Conservation (phyloP, 2,888 invertebrate genomes). For the Salpingus planirostris region DNA sequence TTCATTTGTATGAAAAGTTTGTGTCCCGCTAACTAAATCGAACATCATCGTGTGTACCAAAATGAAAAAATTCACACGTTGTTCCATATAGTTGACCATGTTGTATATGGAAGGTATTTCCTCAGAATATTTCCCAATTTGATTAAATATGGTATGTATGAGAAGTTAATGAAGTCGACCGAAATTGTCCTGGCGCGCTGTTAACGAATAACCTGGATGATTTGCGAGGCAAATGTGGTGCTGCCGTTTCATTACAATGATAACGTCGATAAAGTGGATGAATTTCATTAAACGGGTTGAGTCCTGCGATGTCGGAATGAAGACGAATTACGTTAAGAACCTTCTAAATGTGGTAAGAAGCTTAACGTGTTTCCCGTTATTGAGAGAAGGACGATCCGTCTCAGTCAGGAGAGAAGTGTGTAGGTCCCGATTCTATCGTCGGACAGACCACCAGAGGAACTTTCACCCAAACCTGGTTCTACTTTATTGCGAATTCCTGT, state of each 20-base stretch:
- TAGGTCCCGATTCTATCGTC: slow-evolving; percentile 11
- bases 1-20: no score
- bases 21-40: no score
- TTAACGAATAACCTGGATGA: no score
- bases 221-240: no score
- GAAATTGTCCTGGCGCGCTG: no score
- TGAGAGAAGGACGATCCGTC: slow-evolving; percentile 20
- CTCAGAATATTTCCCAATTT: no score
- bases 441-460: slow-evolving; percentile 15
- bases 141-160: no score
- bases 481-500: slow-evolving; percentile 18
- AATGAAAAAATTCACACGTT: no score
- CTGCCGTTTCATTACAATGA: slow-evolving; percentile 11
- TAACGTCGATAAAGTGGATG: slow-evolving; percentile 13
- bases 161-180: no score
- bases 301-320: slow-evolving; percentile 12
- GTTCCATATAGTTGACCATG: no score
- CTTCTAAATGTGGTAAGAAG: slow-evolving; percentile 18
- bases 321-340: slow-evolving; percentile 18
- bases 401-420: slow-evolving; percentile 18
- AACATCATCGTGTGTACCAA: no score
- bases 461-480: slow-evolving; percentile 11
- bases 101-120: no score
- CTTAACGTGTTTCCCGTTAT: slow-evolving; percentile 20
- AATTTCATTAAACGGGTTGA: slow-evolving; percentile 14